phyloP scores from a whole-genome alignment of 2,797 vertebrate species.

The Aldrovandia affinis region DNA sequence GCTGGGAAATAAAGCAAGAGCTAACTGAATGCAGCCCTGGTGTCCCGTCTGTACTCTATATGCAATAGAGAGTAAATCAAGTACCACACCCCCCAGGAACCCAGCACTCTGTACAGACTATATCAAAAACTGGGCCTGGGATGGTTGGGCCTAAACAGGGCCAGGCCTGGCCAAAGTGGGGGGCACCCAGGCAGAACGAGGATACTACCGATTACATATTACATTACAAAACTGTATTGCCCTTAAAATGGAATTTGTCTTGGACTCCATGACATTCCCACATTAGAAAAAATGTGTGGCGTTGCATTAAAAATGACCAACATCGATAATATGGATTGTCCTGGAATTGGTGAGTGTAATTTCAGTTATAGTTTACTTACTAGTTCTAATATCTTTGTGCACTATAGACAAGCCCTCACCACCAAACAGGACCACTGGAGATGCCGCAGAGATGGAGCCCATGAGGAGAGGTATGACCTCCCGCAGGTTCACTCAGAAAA shows the following conservation, averaged over 20 bases:
- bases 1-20: no score
- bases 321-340: no score
- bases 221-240: no score
- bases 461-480: slow-evolving; percentile 36
- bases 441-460: slow-evolving; percentile 41
- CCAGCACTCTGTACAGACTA: not conserved
- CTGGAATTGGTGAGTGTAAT: not conserved
- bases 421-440: not conserved
- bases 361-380: not conserved
- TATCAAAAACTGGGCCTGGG: not conserved
- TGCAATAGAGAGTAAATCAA: no score
- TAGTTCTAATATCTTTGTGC: not conserved
- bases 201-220: no score
- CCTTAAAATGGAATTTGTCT: no score
- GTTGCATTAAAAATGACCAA: no score
- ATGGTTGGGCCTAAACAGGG: not conserved
- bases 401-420: not conserved
- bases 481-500: no score
- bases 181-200: not conserved
- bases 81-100: not conserved
- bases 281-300: no score
- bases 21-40: no score
- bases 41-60: no score
- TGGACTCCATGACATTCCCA: no score
- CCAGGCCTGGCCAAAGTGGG: not conserved